These are phyloP conservation scores for Machimus atricapillus DNA, from an alignment of 2,888 invertebrate species.

Conservation along the genomic window DNA sequence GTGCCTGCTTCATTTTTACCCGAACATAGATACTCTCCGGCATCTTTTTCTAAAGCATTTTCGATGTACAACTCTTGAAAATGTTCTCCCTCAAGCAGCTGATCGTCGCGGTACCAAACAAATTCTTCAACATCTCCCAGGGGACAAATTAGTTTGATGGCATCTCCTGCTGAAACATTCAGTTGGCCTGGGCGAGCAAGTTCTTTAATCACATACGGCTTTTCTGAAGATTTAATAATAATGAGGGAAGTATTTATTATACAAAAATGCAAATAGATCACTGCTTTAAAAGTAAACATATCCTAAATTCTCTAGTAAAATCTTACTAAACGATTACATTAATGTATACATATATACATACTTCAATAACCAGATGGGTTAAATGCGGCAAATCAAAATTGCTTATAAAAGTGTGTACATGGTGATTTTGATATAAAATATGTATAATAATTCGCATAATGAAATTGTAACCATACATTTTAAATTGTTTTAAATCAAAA, in stretches of 20 bases:
- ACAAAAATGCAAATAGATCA: not conserved
- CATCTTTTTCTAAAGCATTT: conserved; percentile 1
- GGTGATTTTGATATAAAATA: too few species aligned
- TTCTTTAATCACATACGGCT: not conserved
- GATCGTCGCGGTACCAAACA: conserved; percentile 44
- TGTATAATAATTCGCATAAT: too few species aligned
- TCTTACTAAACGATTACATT: too few species aligned
- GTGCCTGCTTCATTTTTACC: conserved; percentile 69
- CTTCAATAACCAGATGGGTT: too few species aligned
- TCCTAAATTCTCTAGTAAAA: too few species aligned
- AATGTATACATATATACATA: too few species aligned
- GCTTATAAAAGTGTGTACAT: too few species aligned
- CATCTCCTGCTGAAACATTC: conserved; percentile 39
- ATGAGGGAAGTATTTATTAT: not conserved
- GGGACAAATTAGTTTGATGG: conserved; percentile 53
- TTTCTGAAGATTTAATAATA: not conserved
- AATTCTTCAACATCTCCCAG: conserved; percentile 46
- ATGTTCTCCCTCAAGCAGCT: not conserved
- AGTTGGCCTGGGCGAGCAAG: not conserved
- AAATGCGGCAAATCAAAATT: too few species aligned
- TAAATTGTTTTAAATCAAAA: too few species aligned
- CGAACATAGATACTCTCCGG: conserved; percentile 67
- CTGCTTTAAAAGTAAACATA: not conserved
- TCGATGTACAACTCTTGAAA: not conserved
- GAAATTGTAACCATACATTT: too few species aligned